These are phyloP conservation scores for Podarcis raffonei DNA, from an alignment of 2,113 vertebrate species.

Conservation along the genomic window DNA sequence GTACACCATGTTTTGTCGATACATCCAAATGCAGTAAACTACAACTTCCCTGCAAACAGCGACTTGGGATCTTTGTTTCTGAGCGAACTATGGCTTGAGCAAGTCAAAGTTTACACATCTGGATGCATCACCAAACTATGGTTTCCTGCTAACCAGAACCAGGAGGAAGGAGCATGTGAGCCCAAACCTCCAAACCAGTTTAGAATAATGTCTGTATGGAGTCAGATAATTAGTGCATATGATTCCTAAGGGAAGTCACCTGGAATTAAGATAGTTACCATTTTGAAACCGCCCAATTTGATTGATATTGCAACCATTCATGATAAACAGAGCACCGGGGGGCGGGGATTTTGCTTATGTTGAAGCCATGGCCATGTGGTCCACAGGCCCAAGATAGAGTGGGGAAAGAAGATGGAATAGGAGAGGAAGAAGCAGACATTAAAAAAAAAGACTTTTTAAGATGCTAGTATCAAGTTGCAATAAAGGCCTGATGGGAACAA, in stretches of 20 bases:
- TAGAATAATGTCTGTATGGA: background rate
- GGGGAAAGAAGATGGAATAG: too few species aligned
- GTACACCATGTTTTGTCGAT: background rate
- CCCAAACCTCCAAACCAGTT: background rate
- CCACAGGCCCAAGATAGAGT: too few species aligned
- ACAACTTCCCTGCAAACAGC: background rate
- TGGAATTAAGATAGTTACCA: background rate
- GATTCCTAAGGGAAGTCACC: background rate
- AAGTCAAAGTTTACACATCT: background rate
- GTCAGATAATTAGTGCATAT: background rate
- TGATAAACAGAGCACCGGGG: too few species aligned
- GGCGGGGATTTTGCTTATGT: too few species aligned
- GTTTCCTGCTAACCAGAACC: background rate
- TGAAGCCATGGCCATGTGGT: too few species aligned
- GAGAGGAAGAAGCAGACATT: too few species aligned
- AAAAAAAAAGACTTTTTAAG: too few species aligned
- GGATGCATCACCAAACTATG: too few species aligned
- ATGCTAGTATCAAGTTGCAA: too few species aligned
- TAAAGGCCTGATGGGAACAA: too few species aligned
- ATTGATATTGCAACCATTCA: background rate
- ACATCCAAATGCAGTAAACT: background rate
- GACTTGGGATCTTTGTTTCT: background rate
- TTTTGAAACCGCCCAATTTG: background rate
- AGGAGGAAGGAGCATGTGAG: background rate
- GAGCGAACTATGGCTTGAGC: background rate